A percentile compares a stretch with the other conserved stretches of the same genome.
Evolutionary conservation across 2,113 vertebrate genomes (phyloP).

Genomic region (Dinomys branickii): DNA sequence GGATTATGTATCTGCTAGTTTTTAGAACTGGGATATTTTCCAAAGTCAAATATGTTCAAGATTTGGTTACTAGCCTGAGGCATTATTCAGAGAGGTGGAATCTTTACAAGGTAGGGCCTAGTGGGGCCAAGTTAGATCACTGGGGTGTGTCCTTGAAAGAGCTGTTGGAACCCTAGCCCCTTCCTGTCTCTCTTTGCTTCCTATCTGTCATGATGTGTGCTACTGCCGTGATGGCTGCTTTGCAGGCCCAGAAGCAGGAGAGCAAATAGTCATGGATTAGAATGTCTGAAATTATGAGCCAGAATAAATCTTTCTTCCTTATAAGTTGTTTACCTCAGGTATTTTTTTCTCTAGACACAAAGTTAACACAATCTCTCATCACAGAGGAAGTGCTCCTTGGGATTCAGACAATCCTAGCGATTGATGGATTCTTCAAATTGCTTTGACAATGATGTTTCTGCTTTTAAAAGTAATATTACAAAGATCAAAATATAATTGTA

Average conservation of each 20-base stretch:
- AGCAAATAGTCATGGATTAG: background rate
- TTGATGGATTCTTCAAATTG: background rate
- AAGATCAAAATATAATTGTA: background rate
- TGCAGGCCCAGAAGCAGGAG: background rate
- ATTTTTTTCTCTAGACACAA: background rate
- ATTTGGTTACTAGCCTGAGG: background rate
- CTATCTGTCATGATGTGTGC: background rate
- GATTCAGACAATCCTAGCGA: background rate
- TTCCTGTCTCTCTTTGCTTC: background rate
- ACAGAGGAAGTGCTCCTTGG: background rate
- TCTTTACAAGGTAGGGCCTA: background rate
- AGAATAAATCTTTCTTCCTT: background rate
- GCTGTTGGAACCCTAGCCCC: background rate
- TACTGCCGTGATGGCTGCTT: background rate
- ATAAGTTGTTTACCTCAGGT: background rate
- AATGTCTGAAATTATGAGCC: background rate
- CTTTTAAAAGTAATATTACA: slow-evolving; percentile 23
- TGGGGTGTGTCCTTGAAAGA: background rate
- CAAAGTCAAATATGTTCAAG: background rate
- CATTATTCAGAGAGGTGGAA: background rate
- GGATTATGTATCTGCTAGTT: background rate
- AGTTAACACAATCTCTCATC: background rate
- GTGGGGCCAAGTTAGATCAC: background rate
- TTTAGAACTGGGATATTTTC: background rate
- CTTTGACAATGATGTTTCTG: background rate